Base-by-base conservation (phyloP, 2,888 invertebrate species). In the Drosophila nr. medialis region DNA sequence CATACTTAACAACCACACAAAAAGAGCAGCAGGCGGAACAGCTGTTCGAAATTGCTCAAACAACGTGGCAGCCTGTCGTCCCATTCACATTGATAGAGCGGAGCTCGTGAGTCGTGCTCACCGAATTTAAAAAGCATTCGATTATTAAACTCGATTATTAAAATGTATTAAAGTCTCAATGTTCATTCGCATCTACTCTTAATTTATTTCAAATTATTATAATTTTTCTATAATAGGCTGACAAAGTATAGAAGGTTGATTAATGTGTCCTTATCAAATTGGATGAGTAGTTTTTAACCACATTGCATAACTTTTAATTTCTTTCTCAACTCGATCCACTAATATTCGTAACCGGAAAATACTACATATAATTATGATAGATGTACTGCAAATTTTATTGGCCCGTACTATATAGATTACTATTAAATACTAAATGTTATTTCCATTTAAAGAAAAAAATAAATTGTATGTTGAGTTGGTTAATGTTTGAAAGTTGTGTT, bases 1-100 rank as follows among this genome's bases (percentile, higher is more conserved):
- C 85, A 85, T 85, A 89, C 89, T 85, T 89, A 83, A 83, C 84
- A 81, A 72, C 62, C 81, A 73, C 72, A 82, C 78, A 81, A 78
- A 86, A 75, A 75, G 68, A 56, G 55, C 70, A 74, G 68, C 69
- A 83, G 60, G 68, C 67, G 81, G 68, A 86, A 83, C 85, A 88
- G 89, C 86, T 83, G 83, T 45, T 74, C 65, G 58, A 72, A 87
- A 83, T 85, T 83, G 80, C 83, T 87, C 80, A 82, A 85, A 72
- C 80, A 85, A 59, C 54, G 82, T 72, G 82, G 60, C 79, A 73
- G 72, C 83, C 69, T 79, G 72, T 72, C 68, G 68, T 36, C 42
- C 49, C 65, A 67, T 59, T 55, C 50, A 64, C 64, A 54, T 59
- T 34, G 60, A 48, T 71, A 72, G 85, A 32, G 88, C 49, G 83